Conservation (phyloP, 2,888 invertebrate genomes). For the Athalia circularis region DNA sequence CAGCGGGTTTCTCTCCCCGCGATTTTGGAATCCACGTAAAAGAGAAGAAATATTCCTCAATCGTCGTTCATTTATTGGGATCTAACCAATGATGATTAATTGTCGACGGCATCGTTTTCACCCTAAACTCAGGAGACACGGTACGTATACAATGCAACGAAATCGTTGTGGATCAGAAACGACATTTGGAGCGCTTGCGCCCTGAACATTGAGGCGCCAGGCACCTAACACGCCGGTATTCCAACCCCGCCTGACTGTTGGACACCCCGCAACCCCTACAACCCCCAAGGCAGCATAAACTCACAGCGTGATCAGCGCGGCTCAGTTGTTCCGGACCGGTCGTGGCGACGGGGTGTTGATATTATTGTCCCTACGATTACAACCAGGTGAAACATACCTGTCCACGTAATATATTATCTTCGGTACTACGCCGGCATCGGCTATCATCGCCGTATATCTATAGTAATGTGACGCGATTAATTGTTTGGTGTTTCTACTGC, state of each 20-base stretch:
- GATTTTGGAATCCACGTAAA: conserved; percentile 2
- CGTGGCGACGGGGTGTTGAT: conserved; percentile 38
- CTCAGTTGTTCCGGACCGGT: conserved; percentile 46
- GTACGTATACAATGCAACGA: conserved; percentile 31
- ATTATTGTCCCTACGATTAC: neutral
- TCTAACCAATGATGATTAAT: conserved; percentile 3
- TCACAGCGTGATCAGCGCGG: conserved; percentile 43
- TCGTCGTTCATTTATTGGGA: conserved; percentile 44
- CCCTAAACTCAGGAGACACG: conserved; percentile 27
- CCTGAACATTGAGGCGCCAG: conserved; percentile 14
- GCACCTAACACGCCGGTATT: conserved; percentile 42
- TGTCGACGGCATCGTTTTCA: conserved; percentile 10
- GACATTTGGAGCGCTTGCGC: conserved; percentile 29
- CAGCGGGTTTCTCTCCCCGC: neutral
- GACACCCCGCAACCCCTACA: conserved; percentile 43
- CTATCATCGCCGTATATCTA: too few relatives aligned
- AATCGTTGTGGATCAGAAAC: conserved; percentile 34
- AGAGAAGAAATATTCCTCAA: conserved; percentile 41
- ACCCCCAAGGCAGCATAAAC: conserved; percentile 44
- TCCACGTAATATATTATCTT: neutral
- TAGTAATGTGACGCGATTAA: too few relatives aligned
- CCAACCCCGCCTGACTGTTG: conserved; percentile 37
- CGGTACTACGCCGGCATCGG: too few relatives aligned
- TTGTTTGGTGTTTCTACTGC: conserved; percentile 21
- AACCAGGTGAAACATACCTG: neutral